phyloP scores from a whole-genome alignment of 2,888 invertebrate genomes.

The Protophormia terraenovae region DNA sequence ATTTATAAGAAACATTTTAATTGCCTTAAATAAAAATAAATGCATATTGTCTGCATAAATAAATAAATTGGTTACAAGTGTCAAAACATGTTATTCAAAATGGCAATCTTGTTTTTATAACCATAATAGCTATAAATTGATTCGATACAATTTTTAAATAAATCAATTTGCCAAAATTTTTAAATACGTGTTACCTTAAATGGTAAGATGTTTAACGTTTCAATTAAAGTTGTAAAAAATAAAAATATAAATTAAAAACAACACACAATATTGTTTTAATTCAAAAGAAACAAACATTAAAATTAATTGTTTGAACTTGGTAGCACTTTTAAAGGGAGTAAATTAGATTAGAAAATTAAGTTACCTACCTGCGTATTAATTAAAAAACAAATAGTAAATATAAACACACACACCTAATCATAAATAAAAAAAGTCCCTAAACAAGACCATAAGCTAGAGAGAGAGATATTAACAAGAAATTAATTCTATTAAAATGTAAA shows the following conservation, averaged over 20 bases:
- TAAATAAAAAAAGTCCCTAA: no score
- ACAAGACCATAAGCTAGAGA: no score
- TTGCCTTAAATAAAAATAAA: conserved; percentile 5
- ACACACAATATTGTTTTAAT: not conserved
- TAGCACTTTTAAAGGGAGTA: no score
- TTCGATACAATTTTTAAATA: not conserved
- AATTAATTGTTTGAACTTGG: no score
- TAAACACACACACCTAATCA: no score
- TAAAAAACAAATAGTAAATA: no score
- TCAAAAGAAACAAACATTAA: no score
- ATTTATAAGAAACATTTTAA: conserved; percentile 28
- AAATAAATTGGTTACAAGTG: conserved; percentile 35
- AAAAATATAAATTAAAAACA: not conserved
- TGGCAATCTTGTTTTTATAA: conserved; percentile 16
- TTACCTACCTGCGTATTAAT: no score
- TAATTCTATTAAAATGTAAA: no score
- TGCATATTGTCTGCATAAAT: not conserved
- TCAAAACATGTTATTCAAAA: conserved; percentile 51
- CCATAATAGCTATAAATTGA: not conserved
- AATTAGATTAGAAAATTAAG: no score
- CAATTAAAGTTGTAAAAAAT: not conserved
- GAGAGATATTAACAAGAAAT: no score
- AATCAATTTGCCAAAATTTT: not conserved
- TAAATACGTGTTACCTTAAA: not conserved
- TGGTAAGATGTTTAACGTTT: not conserved